Evolutionary conservation across 1,140 invertebrate species (phyloP), one percentile per base, ranked within the genome.

Genomic region (Aphelinus atriplicis): DNA sequence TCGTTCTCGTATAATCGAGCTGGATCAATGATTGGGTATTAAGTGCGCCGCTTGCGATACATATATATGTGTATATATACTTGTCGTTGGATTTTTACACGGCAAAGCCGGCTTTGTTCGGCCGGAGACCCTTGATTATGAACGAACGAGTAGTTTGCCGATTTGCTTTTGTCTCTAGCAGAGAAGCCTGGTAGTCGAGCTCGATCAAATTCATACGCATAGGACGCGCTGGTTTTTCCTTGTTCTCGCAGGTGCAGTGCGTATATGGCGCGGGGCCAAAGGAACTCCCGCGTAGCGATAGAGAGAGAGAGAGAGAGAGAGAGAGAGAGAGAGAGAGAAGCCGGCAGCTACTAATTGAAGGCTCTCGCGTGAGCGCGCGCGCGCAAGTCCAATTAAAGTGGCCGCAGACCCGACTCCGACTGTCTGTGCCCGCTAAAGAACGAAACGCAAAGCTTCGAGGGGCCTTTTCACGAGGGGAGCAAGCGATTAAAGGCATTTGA

Each of bases 281-380:
- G 26, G 26, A 26, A 26, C 26, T 26, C 26, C 26, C 26, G 26
- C 26, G 45, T 2, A 45, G 51, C 3, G n/a, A 46, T 2, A 71
- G 61, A 26, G n/a, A 50, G 9, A 69, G 50, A 69, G 4, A 26
- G 46, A 60, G 10, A 69, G n/a, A 3, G 4, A 26, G 46, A 60
- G 10, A 69, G n/a, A 3, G 47, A 46, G 46, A 42, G 43, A 3
- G 43, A 58, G 9, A 42, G 43, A 26, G 50, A 1, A 50, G 47
- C 53, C 7, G 43, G 26, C 7, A 55, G 65, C 10, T 68, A 75
- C 73, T 75, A 75, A 75, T 75, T 75, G 73, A 60, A 62, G 65
- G 56, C 42, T 10, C 10, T 58, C 43, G 50, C 26, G 47, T 53
- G 26, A 26, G 26, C 26, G 26, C 26, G 26, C 26, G 26, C 26